Percentiles rank a stretch among this genome's conserved stretches.
Evolutionary conservation across 2,113 vertebrate species (phyloP).

Genomic region (Bombycilla garrulus): DNA sequence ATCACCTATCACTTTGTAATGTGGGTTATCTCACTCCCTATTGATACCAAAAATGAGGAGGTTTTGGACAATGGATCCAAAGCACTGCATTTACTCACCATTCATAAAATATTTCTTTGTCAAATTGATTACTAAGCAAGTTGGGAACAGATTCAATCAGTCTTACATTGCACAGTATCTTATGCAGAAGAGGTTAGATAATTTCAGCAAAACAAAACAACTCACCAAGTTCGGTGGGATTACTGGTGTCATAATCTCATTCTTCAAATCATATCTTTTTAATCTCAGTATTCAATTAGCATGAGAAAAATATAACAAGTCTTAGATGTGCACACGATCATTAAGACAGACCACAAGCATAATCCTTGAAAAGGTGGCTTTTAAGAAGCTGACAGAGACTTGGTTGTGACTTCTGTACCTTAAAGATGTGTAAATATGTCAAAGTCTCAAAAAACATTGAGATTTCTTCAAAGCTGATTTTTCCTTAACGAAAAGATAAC

Average conservation of each 20-base stretch:
- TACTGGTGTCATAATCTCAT: neutral
- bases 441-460: conserved; percentile 53
- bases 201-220: neutral
- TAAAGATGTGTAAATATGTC: conserved; percentile 57
- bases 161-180: neutral
- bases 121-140: neutral
- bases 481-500: conserved; percentile 52
- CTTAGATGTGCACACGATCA: neutral
- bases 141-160: neutral
- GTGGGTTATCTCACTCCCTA: neutral
- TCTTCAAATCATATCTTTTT: neutral
- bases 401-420: conserved; percentile 45
- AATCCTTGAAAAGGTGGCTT: conserved; percentile 31
- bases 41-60: neutral
- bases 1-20: neutral
- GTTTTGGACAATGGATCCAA: neutral
- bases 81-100: neutral
- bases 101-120: neutral
- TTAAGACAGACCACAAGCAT: neutral
- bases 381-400: conserved; percentile 52
- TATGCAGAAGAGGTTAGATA: neutral
- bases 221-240: neutral
- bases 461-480: conserved; percentile 12
- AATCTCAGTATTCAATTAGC: neutral
- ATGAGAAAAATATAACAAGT: neutral